Evolutionary conservation across 2,888 invertebrate genomes (phyloP), one percentile per base, ranked within the genome.

Genomic region (Phalera bucephala): DNA sequence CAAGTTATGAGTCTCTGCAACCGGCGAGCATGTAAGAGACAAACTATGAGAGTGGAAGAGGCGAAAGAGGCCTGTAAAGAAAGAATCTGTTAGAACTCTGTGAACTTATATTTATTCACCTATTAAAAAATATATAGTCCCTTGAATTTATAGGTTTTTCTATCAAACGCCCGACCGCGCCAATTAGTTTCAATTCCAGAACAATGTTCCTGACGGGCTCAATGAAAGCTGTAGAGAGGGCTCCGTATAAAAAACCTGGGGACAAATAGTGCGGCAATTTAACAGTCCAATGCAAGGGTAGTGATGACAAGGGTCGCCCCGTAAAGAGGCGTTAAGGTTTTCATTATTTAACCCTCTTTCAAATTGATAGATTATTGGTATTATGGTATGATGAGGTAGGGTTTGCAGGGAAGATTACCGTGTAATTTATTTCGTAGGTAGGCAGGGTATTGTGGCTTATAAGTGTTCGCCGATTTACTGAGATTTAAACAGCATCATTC

Each of bases 231-330:
- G 12, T 25, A 12, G 25, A 12, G 25, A 12, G 7, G 12, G 6
- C n/a, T n/a, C n/a, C 2, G 7, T 25, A 25, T 11, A 25, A 12
- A 25, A 25, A 12, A 2, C 9, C 10, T 3, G 13, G 25, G 25
- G 12, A 11, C 6, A 51, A 48, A 54, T 51, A 49, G 47, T 51
- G 45, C 40, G 29, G 42, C 45, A 55, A 60, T 57, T 61, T 55
- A 46, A 46, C 51, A 55, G 46, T 47, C 44, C 45, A 44, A 45
- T 48, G 47, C 43, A 34, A 34, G 26, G 39, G 42, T 45, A 52
- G 44, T 31, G 27, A 19, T 55, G 59, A 59, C 56, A 39, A 54
- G 59, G 59, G 59, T 58, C 25, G 31, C 36, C 31, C 29, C 14
- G 44, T 50, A 51, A 52, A 51, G 47, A 51, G 39, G 35, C 32